Evolutionary conservation across 1,140 invertebrate species (phyloP).

Genomic region (Helicoverpa zea): DNA sequence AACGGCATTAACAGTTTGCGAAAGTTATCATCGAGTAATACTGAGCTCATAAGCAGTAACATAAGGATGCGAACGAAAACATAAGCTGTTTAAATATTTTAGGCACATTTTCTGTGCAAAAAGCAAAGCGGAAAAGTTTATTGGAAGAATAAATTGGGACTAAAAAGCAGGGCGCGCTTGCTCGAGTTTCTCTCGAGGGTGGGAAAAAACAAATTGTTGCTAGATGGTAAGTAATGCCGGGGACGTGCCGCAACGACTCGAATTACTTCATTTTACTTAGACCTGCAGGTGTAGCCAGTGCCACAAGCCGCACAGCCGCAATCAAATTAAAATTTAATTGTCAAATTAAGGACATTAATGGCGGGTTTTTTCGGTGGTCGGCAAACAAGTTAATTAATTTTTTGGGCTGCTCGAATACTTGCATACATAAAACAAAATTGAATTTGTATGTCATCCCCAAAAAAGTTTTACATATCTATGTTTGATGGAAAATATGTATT

Average conservation of each 20-base stretch:
- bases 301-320: slow-evolving; percentile 53
- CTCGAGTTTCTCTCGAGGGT: slow-evolving; percentile 71
- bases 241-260: slow-evolving; percentile 72
- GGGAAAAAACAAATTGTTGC: slow-evolving; percentile 78
- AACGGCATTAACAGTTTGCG: slow-evolving; percentile 41
- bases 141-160: slow-evolving; percentile 79
- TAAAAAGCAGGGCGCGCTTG: slow-evolving; percentile 72
- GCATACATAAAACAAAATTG: slow-evolving; percentile 9
- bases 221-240: slow-evolving; percentile 76
- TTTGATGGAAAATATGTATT: slow-evolving; percentile 38
- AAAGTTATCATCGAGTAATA: slow-evolving; percentile 50
- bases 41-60: slow-evolving; percentile 58
- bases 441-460: background rate
- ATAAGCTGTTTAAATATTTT: slow-evolving; percentile 80
- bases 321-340: slow-evolving; percentile 66
- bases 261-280: slow-evolving; percentile 76
- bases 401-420: slow-evolving; percentile 9
- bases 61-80: slow-evolving; percentile 62
- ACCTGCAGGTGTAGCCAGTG: slow-evolving; percentile 63
- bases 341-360: slow-evolving; percentile 61
- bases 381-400: slow-evolving; percentile 54
- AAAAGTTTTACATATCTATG: background rate
- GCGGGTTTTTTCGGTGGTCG: slow-evolving; percentile 49
- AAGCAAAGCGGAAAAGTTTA: slow-evolving; percentile 76
- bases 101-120: slow-evolving; percentile 69